Evolutionary conservation across 2,113 vertebrate genomes (phyloP).

Genomic region (Psilopsiagon aurifrons): DNA sequence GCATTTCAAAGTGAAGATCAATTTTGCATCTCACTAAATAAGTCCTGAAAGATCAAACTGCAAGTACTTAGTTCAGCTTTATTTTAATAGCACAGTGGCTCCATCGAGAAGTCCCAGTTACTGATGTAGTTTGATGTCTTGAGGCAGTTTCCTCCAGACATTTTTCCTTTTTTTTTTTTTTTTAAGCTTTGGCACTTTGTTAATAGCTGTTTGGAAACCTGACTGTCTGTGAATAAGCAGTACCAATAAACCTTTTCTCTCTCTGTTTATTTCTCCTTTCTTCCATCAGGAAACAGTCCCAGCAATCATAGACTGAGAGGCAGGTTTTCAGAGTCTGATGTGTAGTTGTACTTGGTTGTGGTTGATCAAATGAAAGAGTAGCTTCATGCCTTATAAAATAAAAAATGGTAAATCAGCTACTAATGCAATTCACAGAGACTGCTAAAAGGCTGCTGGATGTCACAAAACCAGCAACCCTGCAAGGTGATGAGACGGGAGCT

Average conservation of each 20-base stretch:
- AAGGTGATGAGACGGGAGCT: not conserved
- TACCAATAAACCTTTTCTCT: conserved; percentile 1
- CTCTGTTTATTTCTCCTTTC: conserved; percentile 6
- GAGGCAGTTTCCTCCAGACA: not conserved
- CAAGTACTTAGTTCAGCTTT: conserved; percentile 46
- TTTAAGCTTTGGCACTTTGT: not conserved
- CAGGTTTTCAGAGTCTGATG: not conserved
- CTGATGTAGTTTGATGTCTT: not conserved
- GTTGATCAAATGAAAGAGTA: not conserved
- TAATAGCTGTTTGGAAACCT: conserved; percentile 27
- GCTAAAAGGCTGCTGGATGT: conserved; percentile 34
- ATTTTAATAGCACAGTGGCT: conserved; percentile 39
- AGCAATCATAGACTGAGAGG: not conserved
- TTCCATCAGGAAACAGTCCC: not conserved
- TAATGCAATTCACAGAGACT: not conserved
- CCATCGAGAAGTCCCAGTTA: not conserved
- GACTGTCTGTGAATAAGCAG: not conserved
- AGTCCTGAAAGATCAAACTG: conserved; percentile 49
- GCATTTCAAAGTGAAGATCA: conserved; percentile 38
- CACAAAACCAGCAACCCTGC: conserved; percentile 22
- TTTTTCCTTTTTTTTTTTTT: not conserved
- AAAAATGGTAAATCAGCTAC: conserved; percentile 8
- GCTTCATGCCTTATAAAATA: not conserved
- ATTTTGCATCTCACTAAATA: conserved; percentile 59
- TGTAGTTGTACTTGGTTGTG: not conserved